These are phyloP conservation scores for Chelonoidis abingdonii DNA, from an alignment of 2,113 vertebrate species.

Conservation along the genomic window DNA sequence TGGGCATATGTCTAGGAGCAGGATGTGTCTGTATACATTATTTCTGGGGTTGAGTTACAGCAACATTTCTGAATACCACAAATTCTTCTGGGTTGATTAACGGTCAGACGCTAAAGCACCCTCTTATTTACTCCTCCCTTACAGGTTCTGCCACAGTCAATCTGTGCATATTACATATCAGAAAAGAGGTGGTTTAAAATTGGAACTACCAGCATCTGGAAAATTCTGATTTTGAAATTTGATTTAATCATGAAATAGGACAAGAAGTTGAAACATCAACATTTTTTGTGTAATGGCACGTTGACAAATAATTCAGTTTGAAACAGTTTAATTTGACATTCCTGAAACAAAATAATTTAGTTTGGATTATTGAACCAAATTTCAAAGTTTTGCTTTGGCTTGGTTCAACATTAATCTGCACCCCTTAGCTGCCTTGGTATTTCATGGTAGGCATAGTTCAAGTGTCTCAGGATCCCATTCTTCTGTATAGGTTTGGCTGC, in stretches of 20 bases:
- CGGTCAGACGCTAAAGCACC: neutral
- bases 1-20: neutral
- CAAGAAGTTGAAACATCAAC: neutral
- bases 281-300: neutral
- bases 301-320: rapidly evolving
- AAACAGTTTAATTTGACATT: neutral
- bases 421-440: neutral
- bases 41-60: neutral
- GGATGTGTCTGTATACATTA: neutral
- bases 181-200: rapidly evolving
- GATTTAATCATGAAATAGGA: neutral
- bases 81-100: neutral
- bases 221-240: neutral
- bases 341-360: neutral
- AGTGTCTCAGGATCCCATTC: neutral
- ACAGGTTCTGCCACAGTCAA: neutral
- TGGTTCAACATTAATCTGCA: neutral
- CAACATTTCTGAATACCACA: neutral
- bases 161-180: too few relatives aligned
- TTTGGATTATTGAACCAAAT: neutral
- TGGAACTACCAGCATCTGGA: neutral
- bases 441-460: neutral
- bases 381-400: neutral
- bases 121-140: neutral
- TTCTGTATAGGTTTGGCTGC: neutral